phyloP scores from a whole-genome alignment of 2,113 vertebrate genomes.

The Petrocephalus zakoni region DNA sequence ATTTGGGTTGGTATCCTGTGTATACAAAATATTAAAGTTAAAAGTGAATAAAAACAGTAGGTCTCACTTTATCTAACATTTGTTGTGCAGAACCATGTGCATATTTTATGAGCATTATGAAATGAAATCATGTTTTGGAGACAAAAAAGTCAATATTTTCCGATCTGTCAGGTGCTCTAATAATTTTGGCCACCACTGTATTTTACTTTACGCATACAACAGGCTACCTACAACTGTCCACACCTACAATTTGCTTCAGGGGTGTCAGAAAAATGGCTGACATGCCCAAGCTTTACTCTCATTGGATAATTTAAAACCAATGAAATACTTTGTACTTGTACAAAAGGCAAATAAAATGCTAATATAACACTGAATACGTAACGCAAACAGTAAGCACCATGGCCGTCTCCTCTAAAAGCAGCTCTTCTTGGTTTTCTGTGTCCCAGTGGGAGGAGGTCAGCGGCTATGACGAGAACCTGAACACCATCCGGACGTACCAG shows the following conservation, averaged over 20 bases:
- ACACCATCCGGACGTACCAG: slow-evolving; percentile 98
- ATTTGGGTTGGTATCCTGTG: too few species aligned
- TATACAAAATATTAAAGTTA: too few species aligned
- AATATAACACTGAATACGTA: neutral
- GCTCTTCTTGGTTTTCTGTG: slow-evolving; percentile 22
- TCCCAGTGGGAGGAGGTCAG: slow-evolving; percentile 98
- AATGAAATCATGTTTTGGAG: too few species aligned
- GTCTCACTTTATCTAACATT: too few species aligned
- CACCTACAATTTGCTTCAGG: neutral
- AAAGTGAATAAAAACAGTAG: too few species aligned
- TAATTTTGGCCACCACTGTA: too few species aligned
- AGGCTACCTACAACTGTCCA: neutral
- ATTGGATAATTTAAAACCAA: neutral
- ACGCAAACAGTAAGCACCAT: neutral
- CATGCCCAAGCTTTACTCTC: neutral
- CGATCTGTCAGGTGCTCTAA: too few species aligned
- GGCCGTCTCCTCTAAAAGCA: neutral
- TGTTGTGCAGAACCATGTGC: too few species aligned
- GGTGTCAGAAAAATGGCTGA: neutral
- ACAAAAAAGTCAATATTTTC: too few species aligned
- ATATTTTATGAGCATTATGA: too few species aligned
- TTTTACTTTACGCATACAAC: too few species aligned
- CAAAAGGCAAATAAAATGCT: neutral
- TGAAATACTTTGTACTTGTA: neutral
- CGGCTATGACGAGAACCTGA: slow-evolving; percentile 96